Evolutionary conservation across 2,113 vertebrate species (phyloP).

Genomic region (Colinus virginianus): DNA sequence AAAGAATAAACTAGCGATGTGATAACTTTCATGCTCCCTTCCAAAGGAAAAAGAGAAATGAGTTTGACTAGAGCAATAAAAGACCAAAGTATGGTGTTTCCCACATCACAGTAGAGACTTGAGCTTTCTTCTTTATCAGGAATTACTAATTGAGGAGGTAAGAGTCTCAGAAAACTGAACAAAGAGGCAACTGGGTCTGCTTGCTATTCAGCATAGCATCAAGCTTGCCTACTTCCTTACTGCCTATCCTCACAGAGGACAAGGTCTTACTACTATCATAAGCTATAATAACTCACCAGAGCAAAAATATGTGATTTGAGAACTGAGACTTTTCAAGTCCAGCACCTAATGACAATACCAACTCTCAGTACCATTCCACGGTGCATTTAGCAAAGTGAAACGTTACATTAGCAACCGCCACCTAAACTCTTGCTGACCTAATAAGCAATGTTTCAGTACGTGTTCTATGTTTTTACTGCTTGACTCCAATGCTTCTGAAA

Average conservation of each 20-base stretch:
- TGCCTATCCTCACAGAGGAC: background rate
- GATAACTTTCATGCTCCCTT: background rate
- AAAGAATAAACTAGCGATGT: background rate
- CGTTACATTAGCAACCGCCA: background rate
- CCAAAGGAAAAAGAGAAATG: background rate
- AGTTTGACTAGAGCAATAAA: background rate
- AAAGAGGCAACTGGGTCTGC: background rate
- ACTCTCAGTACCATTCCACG: background rate
- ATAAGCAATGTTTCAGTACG: background rate
- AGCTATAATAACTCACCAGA: background rate
- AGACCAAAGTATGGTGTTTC: background rate
- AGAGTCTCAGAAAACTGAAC: background rate
- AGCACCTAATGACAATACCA: background rate
- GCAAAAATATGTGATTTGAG: background rate
- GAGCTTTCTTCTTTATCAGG: background rate
- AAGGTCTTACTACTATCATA: background rate
- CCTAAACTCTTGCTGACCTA: conserved; percentile 26
- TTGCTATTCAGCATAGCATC: background rate
- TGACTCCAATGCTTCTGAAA: conserved; percentile 25
- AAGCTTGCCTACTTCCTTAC: background rate
- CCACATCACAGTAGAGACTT: background rate
- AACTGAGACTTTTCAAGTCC: conserved; percentile 8
- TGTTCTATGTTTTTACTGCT: conserved; percentile 17
- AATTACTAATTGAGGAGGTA: background rate
- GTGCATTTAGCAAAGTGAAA: conserved; percentile 15